Conservation (phyloP, 1,140 invertebrate genomes). For the Magallana ariakensis region DNA sequence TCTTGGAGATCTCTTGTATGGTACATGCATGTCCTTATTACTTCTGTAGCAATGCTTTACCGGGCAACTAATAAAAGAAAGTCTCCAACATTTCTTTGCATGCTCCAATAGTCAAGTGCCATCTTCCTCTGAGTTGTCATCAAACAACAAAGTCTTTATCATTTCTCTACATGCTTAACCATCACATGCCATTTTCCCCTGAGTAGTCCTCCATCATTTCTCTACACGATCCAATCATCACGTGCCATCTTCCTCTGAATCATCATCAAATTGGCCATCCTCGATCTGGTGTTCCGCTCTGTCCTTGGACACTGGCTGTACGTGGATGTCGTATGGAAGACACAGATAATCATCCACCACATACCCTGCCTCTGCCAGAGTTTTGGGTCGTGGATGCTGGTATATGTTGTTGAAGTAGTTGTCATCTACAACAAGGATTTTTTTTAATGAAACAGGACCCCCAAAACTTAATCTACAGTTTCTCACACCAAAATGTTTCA, state of each 20-base stretch:
- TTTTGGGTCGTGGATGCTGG: conserved; percentile 50
- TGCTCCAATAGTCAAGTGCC: not conserved
- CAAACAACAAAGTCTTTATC: conserved; percentile 15
- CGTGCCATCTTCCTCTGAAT: conserved; percentile 1
- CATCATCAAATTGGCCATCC: conserved; percentile 58
- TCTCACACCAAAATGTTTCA: no score
- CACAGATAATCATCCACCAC: conserved; percentile 53
- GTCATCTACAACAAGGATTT: conserved; percentile 49
- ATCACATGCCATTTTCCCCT: no score
- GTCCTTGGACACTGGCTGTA: conserved; percentile 42
- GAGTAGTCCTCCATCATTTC: no score
- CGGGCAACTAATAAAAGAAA: no score
- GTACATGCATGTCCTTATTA: no score
- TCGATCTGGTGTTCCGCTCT: conserved; percentile 7
- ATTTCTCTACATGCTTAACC: no score
- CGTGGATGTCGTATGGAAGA: conserved; percentile 56
- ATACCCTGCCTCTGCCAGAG: conserved; percentile 54
- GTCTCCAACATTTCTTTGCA: no score
- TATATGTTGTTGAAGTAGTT: conserved; percentile 52
- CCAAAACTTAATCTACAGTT: no score
- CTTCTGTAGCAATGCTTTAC: no score
- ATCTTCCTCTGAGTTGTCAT: conserved; percentile 42
- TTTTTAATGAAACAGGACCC: not conserved
- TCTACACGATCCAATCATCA: not conserved
- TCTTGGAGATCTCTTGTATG: no score